phyloP scores from a whole-genome alignment of 2,888 invertebrate genomes.

The Nomada goodeniana region DNA sequence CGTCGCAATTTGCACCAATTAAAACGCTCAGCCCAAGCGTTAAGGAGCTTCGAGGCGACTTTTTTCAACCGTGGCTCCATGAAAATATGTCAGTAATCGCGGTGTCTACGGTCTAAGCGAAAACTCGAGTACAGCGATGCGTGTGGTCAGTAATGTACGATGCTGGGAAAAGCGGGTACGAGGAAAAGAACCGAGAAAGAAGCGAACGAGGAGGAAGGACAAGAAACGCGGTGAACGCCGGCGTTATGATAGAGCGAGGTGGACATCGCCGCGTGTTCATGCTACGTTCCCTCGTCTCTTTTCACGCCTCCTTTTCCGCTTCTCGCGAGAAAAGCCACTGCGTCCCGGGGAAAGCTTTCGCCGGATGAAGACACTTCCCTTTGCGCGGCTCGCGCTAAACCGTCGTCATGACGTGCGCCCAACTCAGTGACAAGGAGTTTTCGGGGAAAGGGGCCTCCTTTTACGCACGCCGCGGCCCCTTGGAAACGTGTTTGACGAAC shows the following conservation, averaged over 20 bases:
- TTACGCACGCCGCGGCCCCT: slow-evolving; percentile 20
- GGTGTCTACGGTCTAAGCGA: background rate
- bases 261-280: slow-evolving; percentile 60
- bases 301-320: slow-evolving; percentile 58
- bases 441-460: slow-evolving; percentile 44
- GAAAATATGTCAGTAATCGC: slow-evolving; percentile 20
- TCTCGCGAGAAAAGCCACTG: slow-evolving; percentile 41
- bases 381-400: slow-evolving; percentile 70
- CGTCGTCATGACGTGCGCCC: slow-evolving; percentile 51
- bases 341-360: slow-evolving; percentile 67
- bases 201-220: too few relatives aligned
- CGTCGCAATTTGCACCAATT: slow-evolving; percentile 17
- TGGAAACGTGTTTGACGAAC: slow-evolving; percentile 57
- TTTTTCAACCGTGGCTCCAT: background rate
- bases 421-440: slow-evolving; percentile 57
- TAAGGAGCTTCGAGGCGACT: slow-evolving; percentile 3
- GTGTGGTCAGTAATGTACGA: too few relatives aligned
- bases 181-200: too few relatives aligned
- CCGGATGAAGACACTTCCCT: slow-evolving; percentile 70
- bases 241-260: slow-evolving; percentile 49
- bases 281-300: slow-evolving; percentile 64
- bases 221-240: too few relatives aligned
- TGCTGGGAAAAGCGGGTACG: too few relatives aligned
- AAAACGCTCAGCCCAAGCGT: slow-evolving; percentile 1
- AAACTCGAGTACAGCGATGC: slow-evolving; percentile 7